Base-by-base conservation (phyloP, 1,140 invertebrate genomes). In the Bombus polaris region DNA sequence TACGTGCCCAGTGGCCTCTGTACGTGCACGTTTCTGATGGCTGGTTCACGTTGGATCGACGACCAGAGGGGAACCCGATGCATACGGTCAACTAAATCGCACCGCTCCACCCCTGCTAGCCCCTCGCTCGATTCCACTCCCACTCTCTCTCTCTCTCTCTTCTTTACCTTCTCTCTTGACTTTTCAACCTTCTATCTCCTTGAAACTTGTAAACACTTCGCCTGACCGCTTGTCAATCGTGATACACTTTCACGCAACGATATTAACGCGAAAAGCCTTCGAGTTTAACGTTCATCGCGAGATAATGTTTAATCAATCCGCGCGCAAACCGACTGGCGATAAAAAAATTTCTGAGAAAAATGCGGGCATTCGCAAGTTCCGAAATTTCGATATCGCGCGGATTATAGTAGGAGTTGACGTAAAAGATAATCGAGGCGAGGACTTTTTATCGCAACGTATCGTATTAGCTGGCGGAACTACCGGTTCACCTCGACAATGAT, bases 161-260 rank as follows among this genome's bases (percentile, higher is more conserved):
- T 57, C 59, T 39, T 75, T 37, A 72, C 74, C 62, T 57, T 79
- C 76, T 62, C 85, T 37, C 85, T 37, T 47, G 22, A 47, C 42
- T 71, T 81, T 62, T 71, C 74, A 65, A 73, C 70, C 74, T 82
- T 79, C 72, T 73, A 65, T 76, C 53, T 68, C 59, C 75, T 66
- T 62, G 37, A 62, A 75, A 73, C 62, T 62, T 44, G 87, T 86
- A 86, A 89, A 82, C 72, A 68, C 37, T 74, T 39, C 25, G 53
- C 76, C 12, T 44, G 32, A 42, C n/a, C 62, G n/a, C 76, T 62
- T 59, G 74, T 62, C 77, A 59, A 47, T 83, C 32, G 39, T n/a
- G 72, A 90, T 81, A 76, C 35, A 87, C 65, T 89, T 87, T 87
- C 85, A 66, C 73, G 81, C 70, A 15, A 62, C 37, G 66, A 35